These are phyloP conservation scores for Tenebrio molitor DNA, from an alignment of 1,140 invertebrate genomes.

Conservation along the genomic window DNA sequence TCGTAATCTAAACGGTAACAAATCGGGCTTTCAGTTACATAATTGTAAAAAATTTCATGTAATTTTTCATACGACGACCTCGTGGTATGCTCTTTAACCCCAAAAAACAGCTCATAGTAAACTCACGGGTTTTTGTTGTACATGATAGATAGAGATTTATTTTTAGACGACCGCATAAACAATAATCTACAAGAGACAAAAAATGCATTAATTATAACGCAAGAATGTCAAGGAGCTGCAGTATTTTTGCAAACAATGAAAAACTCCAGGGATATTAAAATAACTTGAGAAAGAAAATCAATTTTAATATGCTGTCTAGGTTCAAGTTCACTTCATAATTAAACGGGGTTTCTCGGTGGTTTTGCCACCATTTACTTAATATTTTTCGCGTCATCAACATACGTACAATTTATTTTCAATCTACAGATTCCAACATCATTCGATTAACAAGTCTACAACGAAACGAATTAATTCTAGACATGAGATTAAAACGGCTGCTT, in stretches of 20 bases:
- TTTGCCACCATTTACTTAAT: constrained; percentile 3
- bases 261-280: constrained; percentile 1
- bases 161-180: constrained; percentile 21
- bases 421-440: background rate
- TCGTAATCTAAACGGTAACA: no score
- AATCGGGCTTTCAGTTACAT: no score
- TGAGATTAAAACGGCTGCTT: background rate
- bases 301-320: constrained; percentile 8
- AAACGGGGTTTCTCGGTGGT: background rate
- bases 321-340: constrained; percentile 2
- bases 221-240: background rate
- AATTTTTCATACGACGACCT: constrained; percentile 4
- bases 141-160: constrained; percentile 4
- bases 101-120: constrained; percentile 22
- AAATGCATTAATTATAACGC: background rate
- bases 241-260: background rate
- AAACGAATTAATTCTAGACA: constrained; percentile 16
- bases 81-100: constrained; percentile 8
- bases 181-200: constrained; percentile 21
- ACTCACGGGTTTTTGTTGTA: constrained; percentile 9
- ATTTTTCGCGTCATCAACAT: background rate
- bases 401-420: constrained; percentile 26
- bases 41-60: no score
- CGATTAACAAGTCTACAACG: background rate
- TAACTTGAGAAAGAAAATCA: background rate